Percentiles rank a stretch among this genome's conserved stretches.
Evolutionary conservation across 2,797 vertebrate species (phyloP).

Genomic region (Melanotaenia nigrans): DNA sequence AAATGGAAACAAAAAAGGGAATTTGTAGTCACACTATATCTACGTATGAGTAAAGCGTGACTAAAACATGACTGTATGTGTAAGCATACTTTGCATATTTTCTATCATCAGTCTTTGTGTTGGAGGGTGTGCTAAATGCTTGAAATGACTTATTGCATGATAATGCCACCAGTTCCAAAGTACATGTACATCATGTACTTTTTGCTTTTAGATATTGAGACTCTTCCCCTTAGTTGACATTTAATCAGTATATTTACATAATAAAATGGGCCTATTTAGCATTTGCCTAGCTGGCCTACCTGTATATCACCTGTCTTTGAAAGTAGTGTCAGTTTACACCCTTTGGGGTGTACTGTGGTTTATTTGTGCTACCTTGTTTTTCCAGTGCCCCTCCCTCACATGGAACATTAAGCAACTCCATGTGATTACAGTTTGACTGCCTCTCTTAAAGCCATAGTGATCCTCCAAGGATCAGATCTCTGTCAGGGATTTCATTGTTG

Average conservation of each 20-base stretch:
- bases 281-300: not conserved
- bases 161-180: not conserved
- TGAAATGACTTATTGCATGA: not conserved
- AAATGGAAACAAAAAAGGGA: too few species aligned
- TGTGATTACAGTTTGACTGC: slow-evolving; percentile 41
- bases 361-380: slow-evolving; percentile 10
- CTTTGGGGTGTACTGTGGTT: not conserved
- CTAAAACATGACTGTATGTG: too few species aligned
- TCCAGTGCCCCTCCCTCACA: slow-evolving; percentile 54
- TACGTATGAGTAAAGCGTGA: too few species aligned
- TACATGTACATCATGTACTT: not conserved
- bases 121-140: not conserved
- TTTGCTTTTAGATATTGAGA: not conserved
- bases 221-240: not conserved
- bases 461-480: not conserved
- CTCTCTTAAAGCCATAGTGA: slow-evolving; percentile 61
- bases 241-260: not conserved
- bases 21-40: too few species aligned
- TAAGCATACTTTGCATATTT: not conserved
- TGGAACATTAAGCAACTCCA: slow-evolving; percentile 41
- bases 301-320: not conserved
- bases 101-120: not conserved
- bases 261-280: not conserved
- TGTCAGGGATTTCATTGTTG: not conserved
- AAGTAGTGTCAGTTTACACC: not conserved